phyloP scores from a whole-genome alignment of 2,888 invertebrate species.

The Entomobrya proxima region DNA sequence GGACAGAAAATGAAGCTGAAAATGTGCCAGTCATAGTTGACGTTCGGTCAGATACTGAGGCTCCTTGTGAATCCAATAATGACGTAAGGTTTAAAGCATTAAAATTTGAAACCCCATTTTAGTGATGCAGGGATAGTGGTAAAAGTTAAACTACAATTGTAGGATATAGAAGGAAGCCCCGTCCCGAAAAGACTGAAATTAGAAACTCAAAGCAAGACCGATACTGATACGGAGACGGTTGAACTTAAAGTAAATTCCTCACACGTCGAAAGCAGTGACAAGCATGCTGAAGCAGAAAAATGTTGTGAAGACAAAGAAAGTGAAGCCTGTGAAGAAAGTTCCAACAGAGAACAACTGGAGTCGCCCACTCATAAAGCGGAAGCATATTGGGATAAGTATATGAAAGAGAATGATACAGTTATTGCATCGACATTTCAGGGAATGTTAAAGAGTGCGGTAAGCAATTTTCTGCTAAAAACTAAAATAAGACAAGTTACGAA shows the following conservation, averaged over 20 bases:
- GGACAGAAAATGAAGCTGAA: not conserved
- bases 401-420: constrained; percentile 80
- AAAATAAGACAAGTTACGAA: not conserved
- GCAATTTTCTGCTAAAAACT: constrained; percentile 69
- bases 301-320: constrained; percentile 26
- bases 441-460: constrained; percentile 83
- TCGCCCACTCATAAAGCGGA: constrained; percentile 78
- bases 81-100: not conserved
- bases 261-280: not conserved
- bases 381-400: constrained; percentile 81
- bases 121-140: not conserved
- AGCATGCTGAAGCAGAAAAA: not conserved
- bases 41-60: not conserved
- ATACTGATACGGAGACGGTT: not conserved
- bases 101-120: not conserved
- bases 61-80: too few species aligned
- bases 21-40: not conserved
- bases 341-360: constrained; percentile 73
- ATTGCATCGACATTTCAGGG: constrained; percentile 83
- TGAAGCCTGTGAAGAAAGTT: constrained; percentile 74
- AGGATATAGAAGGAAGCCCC: not conserved
- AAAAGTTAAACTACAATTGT: not conserved
- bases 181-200: constrained; percentile 51
- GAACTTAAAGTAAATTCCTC: constrained; percentile 11
- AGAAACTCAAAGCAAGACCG: constrained; percentile 27